Evolutionary conservation across 2,888 invertebrate genomes (phyloP).

Genomic region (Temnothorax ravouxi): DNA sequence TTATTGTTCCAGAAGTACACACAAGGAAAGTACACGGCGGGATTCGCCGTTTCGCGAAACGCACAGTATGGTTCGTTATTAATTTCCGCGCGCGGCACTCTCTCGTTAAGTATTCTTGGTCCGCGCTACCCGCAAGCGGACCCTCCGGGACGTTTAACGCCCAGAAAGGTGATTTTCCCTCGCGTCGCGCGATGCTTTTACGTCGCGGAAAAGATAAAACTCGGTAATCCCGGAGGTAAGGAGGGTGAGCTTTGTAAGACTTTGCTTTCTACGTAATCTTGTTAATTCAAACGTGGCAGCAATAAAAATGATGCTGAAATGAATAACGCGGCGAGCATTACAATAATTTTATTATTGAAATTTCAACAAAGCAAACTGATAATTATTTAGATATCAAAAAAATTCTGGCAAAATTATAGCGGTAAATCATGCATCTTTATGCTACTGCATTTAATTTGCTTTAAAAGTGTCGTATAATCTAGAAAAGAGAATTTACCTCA

Average conservation of each 20-base stretch:
- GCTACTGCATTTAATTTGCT: neutral
- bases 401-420: too few relatives aligned
- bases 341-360: slow-evolving; percentile 12
- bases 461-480: neutral
- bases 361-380: slow-evolving; percentile 1
- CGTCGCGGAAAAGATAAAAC: slow-evolving; percentile 49
- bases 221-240: slow-evolving; percentile 37
- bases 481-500: neutral
- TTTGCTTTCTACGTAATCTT: slow-evolving; percentile 37
- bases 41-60: slow-evolving; percentile 59
- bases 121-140: slow-evolving; percentile 44
- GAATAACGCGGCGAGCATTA: neutral
- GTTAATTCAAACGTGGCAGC: slow-evolving; percentile 29
- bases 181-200: slow-evolving; percentile 48
- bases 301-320: slow-evolving; percentile 38
- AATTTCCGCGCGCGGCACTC: slow-evolving; percentile 62
- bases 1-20: slow-evolving; percentile 66
- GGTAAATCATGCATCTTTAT: neutral
- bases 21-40: slow-evolving; percentile 50
- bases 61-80: slow-evolving; percentile 68
- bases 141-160: slow-evolving; percentile 50
- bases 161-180: slow-evolving; percentile 45
- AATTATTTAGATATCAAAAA: neutral
- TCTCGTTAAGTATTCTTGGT: slow-evolving; percentile 49
- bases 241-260: slow-evolving; percentile 32